These are phyloP conservation scores for Phalacrocorax brasilianus DNA, from an alignment of 2,113 vertebrate genomes.

Conservation along the genomic window DNA sequence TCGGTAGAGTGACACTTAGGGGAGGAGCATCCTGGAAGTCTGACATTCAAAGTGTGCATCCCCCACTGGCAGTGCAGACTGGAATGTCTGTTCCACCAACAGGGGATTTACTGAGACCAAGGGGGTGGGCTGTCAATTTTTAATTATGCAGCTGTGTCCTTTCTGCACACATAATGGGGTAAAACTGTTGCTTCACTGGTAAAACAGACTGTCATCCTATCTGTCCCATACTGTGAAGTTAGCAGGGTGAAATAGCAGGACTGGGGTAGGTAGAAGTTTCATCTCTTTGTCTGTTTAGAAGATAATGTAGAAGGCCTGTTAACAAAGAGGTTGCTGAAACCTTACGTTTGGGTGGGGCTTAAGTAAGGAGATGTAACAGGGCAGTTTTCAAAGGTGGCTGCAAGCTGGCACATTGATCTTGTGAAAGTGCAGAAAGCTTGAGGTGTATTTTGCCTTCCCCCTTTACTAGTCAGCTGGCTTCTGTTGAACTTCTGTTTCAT, in stretches of 20 bases:
- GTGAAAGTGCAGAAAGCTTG: not conserved
- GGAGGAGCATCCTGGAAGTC: not conserved
- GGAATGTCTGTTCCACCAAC: not conserved
- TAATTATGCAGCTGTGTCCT: not conserved
- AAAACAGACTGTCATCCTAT: not conserved
- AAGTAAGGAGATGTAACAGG: not conserved
- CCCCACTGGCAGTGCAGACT: not conserved
- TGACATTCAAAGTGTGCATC: not conserved
- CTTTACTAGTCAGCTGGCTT: not conserved
- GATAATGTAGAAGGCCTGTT: not conserved
- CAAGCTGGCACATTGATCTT: not conserved
- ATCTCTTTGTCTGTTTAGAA: not conserved
- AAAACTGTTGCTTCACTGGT: not conserved
- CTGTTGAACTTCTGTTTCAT: not conserved
- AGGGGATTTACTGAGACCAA: not conserved
- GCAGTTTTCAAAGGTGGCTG: not conserved
- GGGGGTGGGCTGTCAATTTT: not conserved
- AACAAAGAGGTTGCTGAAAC: not conserved
- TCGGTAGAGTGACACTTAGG: not conserved
- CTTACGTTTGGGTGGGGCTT: not conserved
- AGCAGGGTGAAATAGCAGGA: not conserved
- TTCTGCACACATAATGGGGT: not conserved
- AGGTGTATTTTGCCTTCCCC: not conserved
- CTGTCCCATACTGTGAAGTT: not conserved
- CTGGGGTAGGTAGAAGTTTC: not conserved